Base-by-base conservation (phyloP, 2,113 vertebrate genomes). In the Atrichornis clamosus region DNA sequence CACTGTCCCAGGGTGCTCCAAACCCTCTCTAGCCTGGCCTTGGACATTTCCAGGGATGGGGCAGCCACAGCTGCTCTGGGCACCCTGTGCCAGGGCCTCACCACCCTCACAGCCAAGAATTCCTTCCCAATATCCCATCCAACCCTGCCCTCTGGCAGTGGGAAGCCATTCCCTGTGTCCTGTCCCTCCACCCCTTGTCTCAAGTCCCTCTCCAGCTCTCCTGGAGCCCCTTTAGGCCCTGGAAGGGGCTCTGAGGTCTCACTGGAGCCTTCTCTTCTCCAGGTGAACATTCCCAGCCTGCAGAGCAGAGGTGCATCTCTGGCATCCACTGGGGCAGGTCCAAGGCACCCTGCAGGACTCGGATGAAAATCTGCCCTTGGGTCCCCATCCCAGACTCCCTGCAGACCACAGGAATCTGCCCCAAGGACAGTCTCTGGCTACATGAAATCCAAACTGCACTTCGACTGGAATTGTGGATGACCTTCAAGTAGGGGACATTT, bases 1-100 rank as follows among this genome's bases (percentile, higher is more conserved):
- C 46, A 7, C 39, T 5, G 0, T 0, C 33, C 60, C 60, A 67
- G 23, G 10, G 0, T 13, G 44, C 23, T 59, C 44, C 52, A 4
- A 50, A 8, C 13, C 21, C 49, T 0, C 0, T 28, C 76, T 59
- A 75, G 0, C 9, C 30, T 46, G 60, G 13, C 53, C 62, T 41
- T 6, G n/a, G 39, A 0, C 78, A 53, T 9, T 52, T 0, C 19
- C 46, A 75, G 62, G 53, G 60, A 52, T 67, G 53, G 46, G 13
- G 20, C 33, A 82, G 60, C 33, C 77, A 14, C 52, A 59, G 28
- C 27, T 52, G 0, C 44, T 33, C 52, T 50, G 52, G 47, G 19
- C 6, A 60, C 3, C 49, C 50, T 60, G 27, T 60, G 53, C 63
- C 73, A 69, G 33, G 15, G 18, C 28, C 17, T 42, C 0, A 1